Percentiles rank a stretch among this genome's conserved stretches.
Conservation (phyloP, 2,113 vertebrate genomes). For the Alces alces region DNA sequence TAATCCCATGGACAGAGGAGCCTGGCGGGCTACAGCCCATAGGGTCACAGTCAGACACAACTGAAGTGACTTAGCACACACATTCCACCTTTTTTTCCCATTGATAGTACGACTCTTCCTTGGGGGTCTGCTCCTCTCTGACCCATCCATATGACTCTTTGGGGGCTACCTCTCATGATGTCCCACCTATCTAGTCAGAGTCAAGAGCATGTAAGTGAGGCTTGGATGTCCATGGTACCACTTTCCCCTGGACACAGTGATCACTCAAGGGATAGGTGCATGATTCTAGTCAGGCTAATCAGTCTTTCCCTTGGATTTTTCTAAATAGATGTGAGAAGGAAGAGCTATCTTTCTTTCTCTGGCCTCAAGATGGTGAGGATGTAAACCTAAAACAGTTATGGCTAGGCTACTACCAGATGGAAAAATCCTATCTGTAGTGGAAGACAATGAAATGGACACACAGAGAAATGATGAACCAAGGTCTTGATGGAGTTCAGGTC, state of each 20-base stretch:
- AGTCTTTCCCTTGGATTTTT: background rate
- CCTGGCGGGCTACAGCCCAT: background rate
- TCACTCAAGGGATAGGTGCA: background rate
- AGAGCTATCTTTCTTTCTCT: conserved; percentile 2
- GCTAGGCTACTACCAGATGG: background rate
- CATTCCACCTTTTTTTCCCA: background rate
- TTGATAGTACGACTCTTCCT: background rate
- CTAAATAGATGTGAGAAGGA: background rate
- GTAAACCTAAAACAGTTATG: background rate
- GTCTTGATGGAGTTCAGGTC: background rate
- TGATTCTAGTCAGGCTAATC: background rate
- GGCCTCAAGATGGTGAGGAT: background rate
- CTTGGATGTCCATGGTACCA: background rate
- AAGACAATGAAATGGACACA: background rate
- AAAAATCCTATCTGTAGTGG: background rate
- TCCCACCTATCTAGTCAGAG: background rate
- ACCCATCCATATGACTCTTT: background rate
- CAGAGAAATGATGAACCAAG: background rate
- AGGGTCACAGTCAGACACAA: background rate
- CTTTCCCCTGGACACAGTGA: background rate
- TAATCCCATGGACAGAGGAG: background rate
- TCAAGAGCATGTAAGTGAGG: background rate
- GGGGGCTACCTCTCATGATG: background rate
- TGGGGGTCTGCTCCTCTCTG: background rate
- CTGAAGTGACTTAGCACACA: background rate